Base-by-base conservation (phyloP, 2,113 vertebrate species). In the Piaya cayana region DNA sequence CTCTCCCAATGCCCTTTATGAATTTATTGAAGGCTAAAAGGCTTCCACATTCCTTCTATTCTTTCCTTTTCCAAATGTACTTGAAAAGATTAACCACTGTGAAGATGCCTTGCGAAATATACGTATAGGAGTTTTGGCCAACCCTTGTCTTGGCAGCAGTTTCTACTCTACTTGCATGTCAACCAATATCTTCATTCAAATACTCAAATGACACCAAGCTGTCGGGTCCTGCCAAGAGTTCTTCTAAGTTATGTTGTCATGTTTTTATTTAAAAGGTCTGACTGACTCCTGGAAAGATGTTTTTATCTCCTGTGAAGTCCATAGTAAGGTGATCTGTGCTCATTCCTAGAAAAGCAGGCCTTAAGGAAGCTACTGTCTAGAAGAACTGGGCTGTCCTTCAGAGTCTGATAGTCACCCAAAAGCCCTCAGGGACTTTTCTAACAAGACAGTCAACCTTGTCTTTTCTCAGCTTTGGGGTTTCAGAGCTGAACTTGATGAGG, bases 391-490 rank as follows among this genome's bases (percentile, higher is more conserved):
- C 49, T 95, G 92, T 39, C 81, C 89, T 95, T 97, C 92, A 81
- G 90, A 96, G 76, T 17, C 67, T 82, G 81, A 88, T 94, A 87
- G 86, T 84, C 71, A 96, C 59, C 42, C 82, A 76, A 53, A 65
- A 0, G 3, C 84, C 92, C 88, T 63, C 52, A 72, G 78, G 95
- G 83, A 76, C 84, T 88, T 90, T 81, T 82, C 62, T 94, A 93
- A 91, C 87, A 86, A 93, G 88, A 77, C 85, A 91, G 67, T 65
- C 95, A 95, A 95, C 85, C 78, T 95, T 96, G 93, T 81, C 87
- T 96, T 83, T 36, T 65, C 68, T 75, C 69, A 88, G 85, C 67
- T 95, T 88, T 82, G 43, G 79, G n/a, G 34, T 92, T 90, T 96
- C 88, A 86, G 82, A 63, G 47, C 58, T 88, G 82, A 62, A 45